Evolutionary conservation across 2,797 vertebrate species (phyloP), one percentile per base, ranked within the genome.

Genomic region (Cossypha polioptera): DNA sequence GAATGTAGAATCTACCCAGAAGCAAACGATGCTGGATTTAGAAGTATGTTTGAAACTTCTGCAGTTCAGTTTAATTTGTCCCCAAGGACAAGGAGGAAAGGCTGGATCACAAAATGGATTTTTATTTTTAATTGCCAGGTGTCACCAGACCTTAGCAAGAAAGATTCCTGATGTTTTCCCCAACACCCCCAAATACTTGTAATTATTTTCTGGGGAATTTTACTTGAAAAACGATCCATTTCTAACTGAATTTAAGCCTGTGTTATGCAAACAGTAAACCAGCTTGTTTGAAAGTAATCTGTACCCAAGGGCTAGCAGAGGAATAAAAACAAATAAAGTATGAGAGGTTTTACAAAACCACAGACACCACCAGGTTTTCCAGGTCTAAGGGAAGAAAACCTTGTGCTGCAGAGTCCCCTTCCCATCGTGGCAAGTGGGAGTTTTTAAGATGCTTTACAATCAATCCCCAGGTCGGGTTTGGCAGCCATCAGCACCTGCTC

Each of bases 261-360:
- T 86, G 92, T 78, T 95, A 96, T 92, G 87, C 94, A 96, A 97
- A 96, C 94, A 95, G 87, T 59, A 97, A 96, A 94, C 94, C 87
- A 90, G 72, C 73, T 92, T 90, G 76, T 94, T 95, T 92, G 91
- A 95, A 95, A 95, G 94, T 90, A 96, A 97, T 92, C 92, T 80
- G 90, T 84, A 94, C 92, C 95, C 91, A 73, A 95, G 94, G 94
- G 92, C 85, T 94, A 94, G 92, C 85, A 78, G 72, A 94, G 89
- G 85, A 94, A 93, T 95, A 94, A 95, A 96, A 96, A 90, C 62
- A 96, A 96, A 97, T 95, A 92, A 65, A 91, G 92, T 58, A 83
- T 9, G 77, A 94, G 95, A 92, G 85, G 51, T 54, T 92, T 95
- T 86, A 86, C 78, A 95, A 96, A 97, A 96, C 95, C 95, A 94